Evolutionary conservation across 1,140 invertebrate species (phyloP).

Genomic region (Phthorimaea operculella): DNA sequence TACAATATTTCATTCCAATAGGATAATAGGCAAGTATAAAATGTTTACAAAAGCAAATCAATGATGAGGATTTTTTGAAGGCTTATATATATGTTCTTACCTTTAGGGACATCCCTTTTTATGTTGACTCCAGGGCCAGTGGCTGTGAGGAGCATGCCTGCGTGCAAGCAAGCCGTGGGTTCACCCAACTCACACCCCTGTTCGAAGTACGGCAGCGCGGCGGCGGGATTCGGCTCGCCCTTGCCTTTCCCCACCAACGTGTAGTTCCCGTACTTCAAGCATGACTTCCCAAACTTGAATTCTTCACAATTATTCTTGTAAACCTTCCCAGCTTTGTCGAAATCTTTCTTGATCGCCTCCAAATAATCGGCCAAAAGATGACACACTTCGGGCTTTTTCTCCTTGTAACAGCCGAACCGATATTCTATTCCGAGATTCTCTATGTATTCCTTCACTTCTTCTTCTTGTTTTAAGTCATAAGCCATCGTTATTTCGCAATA

Average conservation of each 20-base stretch:
- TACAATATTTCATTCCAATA: no score
- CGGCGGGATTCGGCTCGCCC: conserved; percentile 65
- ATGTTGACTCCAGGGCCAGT: conserved; percentile 63
- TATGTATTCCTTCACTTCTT: conserved; percentile 87
- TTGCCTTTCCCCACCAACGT: conserved; percentile 72
- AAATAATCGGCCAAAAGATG: conserved; percentile 90
- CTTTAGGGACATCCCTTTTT: conserved; percentile 69
- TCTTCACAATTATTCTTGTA: conserved; percentile 89
- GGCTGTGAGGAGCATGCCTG: conserved; percentile 75
- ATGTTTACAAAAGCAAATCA: no score
- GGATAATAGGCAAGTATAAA: no score
- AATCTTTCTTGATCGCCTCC: conserved; percentile 84
- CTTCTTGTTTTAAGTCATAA: conserved; percentile 82
- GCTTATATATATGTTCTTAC: conserved; percentile 24
- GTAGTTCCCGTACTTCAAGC: conserved; percentile 85
- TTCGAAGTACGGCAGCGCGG: conserved; percentile 78
- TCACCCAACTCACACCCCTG: conserved; percentile 82
- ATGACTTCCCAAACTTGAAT: conserved; percentile 83
- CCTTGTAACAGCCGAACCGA: conserved; percentile 84
- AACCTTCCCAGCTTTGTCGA: conserved; percentile 78
- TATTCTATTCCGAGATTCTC: conserved; percentile 93
- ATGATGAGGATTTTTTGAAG: no score
- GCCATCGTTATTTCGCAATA: conserved; percentile 42
- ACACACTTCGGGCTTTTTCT: conserved; percentile 78
- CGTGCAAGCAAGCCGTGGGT: conserved; percentile 77